phyloP scores from a whole-genome alignment of 30 jellyfish, hydroid and myxozoan species.

The Mastigias papua region DNA sequence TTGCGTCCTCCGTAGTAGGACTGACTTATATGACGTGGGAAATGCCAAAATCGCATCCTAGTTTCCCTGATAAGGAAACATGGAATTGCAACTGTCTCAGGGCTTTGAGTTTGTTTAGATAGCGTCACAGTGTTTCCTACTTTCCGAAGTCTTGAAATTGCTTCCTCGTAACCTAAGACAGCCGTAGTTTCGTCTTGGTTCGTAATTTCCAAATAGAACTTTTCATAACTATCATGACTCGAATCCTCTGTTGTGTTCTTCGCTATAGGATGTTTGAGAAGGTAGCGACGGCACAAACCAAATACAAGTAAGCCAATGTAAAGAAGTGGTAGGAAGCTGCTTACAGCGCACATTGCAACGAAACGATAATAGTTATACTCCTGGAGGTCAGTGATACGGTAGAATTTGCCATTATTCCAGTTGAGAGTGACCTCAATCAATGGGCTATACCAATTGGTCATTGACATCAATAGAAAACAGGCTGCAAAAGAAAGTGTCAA shows the following conservation, averaged over 20 bases:
- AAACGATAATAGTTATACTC: constrained; percentile 86
- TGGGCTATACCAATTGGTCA: constrained; percentile 95
- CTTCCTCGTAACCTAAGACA: constrained; percentile 61
- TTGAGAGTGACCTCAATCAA: constrained; percentile 49
- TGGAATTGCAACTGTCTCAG: constrained; percentile 53
- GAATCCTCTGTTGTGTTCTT: not conserved
- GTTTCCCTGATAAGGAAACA: constrained; percentile 72
- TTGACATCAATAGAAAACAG: constrained; percentile 77
- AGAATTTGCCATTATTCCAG: constrained; percentile 32
- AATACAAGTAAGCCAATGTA: constrained; percentile 65
- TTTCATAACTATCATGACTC: constrained; percentile 22
- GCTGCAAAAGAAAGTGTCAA: constrained; percentile 63
- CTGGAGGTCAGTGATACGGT: constrained; percentile 34
- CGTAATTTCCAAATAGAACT: constrained; percentile 3
- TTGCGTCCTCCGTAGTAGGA: constrained; percentile 97
- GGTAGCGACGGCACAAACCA: constrained; percentile 56
- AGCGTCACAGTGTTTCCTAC: constrained; percentile 11
- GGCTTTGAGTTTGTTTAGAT: constrained; percentile 33
- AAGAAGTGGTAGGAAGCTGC: constrained; percentile 77
- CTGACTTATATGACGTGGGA: constrained; percentile 92
- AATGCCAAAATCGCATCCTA: constrained; percentile 84
- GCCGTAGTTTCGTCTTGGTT: constrained; percentile 47
- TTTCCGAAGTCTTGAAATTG: constrained; percentile 59
- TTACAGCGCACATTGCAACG: constrained; percentile 68
- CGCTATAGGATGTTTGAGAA: constrained; percentile 2